These are phyloP conservation scores for Leptothorax acervorum DNA, from an alignment of 2,888 invertebrate species.

Conservation along the genomic window DNA sequence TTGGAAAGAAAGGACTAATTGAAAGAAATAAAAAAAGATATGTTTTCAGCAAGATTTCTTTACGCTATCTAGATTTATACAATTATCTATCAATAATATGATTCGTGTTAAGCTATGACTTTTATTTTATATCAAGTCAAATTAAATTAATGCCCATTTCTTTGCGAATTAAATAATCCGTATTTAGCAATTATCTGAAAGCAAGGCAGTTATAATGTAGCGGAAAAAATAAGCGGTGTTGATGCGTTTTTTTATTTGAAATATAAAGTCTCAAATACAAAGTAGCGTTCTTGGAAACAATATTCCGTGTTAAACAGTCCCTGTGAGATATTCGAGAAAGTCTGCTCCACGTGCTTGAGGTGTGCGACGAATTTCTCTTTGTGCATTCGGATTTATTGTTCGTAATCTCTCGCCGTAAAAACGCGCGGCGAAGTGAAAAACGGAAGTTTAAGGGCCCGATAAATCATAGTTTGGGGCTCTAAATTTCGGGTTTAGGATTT, in stretches of 20 bases:
- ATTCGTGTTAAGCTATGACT: not conserved
- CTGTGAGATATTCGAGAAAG: conserved; percentile 26
- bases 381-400: conserved; percentile 60
- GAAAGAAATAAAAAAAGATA: not conserved
- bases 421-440: conserved; percentile 43
- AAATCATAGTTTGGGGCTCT: conserved; percentile 65
- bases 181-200: not conserved
- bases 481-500: conserved; percentile 63
- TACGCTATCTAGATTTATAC: not conserved
- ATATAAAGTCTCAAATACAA: conserved; percentile 1
- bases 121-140: not conserved
- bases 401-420: conserved; percentile 53
- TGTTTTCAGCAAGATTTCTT: not conserved
- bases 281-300: conserved; percentile 48
- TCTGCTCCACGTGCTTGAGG: conserved; percentile 9
- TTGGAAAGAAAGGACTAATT: not conserved
- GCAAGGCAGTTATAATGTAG: too few species aligned
- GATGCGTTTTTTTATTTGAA: not conserved
- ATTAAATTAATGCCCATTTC: not conserved
- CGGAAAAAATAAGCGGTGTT: not conserved
- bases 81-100: conserved; percentile 4
- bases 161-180: not conserved
- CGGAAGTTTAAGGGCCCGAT: conserved; percentile 61
- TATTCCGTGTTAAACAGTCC: conserved; percentile 29
- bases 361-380: conserved; percentile 47